These are phyloP conservation scores for Lasioglossum zephyrum DNA, from an alignment of 2,888 invertebrate genomes.

Conservation along the genomic window DNA sequence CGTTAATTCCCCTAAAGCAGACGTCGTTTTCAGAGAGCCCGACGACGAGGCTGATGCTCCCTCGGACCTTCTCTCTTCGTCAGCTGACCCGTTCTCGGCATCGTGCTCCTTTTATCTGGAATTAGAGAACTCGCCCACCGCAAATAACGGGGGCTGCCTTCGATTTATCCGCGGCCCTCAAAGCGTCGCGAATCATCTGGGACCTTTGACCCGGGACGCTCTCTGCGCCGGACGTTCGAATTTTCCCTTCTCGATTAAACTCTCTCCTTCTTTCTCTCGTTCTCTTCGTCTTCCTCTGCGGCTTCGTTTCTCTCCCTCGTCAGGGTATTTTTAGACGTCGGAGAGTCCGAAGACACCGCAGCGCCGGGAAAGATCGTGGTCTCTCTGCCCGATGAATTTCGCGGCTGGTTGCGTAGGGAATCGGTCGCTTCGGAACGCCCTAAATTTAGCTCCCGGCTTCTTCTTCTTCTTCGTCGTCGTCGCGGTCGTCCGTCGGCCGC, in stretches of 20 bases:
- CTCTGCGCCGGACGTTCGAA: constrained; percentile 24
- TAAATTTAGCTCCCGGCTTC: constrained; percentile 17
- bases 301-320: not conserved
- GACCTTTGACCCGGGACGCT: constrained; percentile 48
- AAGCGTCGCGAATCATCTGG: constrained; percentile 6
- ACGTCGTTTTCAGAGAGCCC: constrained; percentile 11
- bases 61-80: not conserved
- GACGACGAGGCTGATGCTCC: not conserved
- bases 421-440: not conserved
- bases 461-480: constrained; percentile 3
- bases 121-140: constrained; percentile 13
- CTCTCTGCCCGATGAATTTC: constrained; percentile 15
- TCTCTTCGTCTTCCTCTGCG: not conserved
- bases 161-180: constrained; percentile 20
- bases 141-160: constrained; percentile 15
- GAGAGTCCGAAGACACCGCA: constrained; percentile 34
- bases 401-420: constrained; percentile 23
- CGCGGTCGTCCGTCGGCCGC: not conserved
- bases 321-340: constrained; percentile 41
- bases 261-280: not conserved
- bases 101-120: not conserved
- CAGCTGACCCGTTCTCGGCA: not conserved
- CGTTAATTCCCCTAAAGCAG: constrained; percentile 26
- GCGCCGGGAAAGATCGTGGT: not conserved
- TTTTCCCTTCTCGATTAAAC: constrained; percentile 57